These are phyloP conservation scores for Mimas tiliae DNA, from an alignment of 2,888 invertebrate genomes.

Conservation along the genomic window DNA sequence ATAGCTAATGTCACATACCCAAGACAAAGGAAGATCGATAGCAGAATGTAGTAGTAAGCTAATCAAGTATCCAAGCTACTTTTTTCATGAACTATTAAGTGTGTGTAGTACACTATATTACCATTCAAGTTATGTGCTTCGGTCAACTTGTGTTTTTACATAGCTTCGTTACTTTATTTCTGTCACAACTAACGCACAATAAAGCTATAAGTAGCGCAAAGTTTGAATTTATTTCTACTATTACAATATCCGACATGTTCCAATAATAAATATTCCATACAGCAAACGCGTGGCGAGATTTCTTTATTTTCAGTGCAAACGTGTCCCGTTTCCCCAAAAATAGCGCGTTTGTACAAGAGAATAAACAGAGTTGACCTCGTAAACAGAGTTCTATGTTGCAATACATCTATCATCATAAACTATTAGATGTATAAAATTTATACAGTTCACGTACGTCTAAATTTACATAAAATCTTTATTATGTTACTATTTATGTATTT, in stretches of 20 bases:
- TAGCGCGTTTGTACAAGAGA: conserved; percentile 34
- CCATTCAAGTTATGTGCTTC: too few species aligned
- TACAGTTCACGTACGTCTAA: neutral
- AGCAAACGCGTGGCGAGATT: conserved; percentile 24
- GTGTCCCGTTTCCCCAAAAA: conserved; percentile 40
- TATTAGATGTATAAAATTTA: neutral
- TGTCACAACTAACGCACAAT: neutral
- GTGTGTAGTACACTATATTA: too few species aligned
- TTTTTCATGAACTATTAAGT: too few species aligned
- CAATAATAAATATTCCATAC: conserved; percentile 6
- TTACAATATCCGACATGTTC: neutral
- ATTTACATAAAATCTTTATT: neutral
- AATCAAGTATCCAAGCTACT: too few species aligned
- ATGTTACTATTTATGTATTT: neutral
- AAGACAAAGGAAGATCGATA: too few species aligned
- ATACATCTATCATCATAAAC: conserved; percentile 6
- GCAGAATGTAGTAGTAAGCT: too few species aligned
- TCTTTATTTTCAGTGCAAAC: conserved; percentile 30
- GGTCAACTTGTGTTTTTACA: too few species aligned
- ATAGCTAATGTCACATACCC: too few species aligned
- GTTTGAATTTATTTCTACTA: neutral
- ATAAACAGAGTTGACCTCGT: conserved; percentile 31
- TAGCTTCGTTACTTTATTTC: too few species aligned
- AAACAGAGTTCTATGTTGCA: conserved; percentile 15
- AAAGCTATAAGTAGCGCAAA: neutral